Conservation (phyloP, 1,140 invertebrate species). For the Anastrepha ludens region DNA sequence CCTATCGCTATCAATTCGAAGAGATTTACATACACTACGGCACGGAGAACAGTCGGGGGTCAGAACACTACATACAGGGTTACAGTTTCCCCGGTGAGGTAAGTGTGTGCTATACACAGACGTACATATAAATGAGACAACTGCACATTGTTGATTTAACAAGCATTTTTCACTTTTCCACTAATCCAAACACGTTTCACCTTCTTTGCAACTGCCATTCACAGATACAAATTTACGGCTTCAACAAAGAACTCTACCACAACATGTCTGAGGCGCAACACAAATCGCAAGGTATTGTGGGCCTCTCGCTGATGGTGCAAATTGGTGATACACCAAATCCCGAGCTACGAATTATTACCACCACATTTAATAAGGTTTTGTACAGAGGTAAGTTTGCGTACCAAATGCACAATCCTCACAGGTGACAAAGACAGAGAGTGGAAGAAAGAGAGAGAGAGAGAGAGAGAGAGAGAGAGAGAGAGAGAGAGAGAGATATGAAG, state of each 20-base stretch:
- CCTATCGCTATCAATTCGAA: conserved; percentile 95
- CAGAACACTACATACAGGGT: conserved; percentile 94
- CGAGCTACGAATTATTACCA: conserved; percentile 90
- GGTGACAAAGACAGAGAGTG: too few species aligned
- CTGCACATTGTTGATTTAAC: neutral
- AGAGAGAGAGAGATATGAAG: neutral
- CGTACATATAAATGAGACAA: conserved; percentile 6
- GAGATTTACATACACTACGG: conserved; percentile 97
- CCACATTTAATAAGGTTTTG: conserved; percentile 87
- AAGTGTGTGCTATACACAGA: conserved; percentile 65
- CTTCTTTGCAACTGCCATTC: conserved; percentile 68
- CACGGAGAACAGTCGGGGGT: conserved; percentile 88
- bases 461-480: too few species aligned
- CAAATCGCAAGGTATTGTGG: conserved; percentile 93
- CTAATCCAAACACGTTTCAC: neutral
- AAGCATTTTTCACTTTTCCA: conserved; percentile 42
- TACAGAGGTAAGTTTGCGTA: conserved; percentile 81
- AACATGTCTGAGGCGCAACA: conserved; percentile 96
- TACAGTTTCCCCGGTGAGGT: conserved; percentile 97
- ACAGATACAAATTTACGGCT: conserved; percentile 96
- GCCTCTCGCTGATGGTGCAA: conserved; percentile 95
- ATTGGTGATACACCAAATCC: conserved; percentile 89
- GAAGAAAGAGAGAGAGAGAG: too few species aligned
- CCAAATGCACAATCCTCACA: neutral
- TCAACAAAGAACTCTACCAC: conserved; percentile 96